Conservation (phyloP, 2,113 vertebrate genomes). For the Pelecanus crispus region DNA sequence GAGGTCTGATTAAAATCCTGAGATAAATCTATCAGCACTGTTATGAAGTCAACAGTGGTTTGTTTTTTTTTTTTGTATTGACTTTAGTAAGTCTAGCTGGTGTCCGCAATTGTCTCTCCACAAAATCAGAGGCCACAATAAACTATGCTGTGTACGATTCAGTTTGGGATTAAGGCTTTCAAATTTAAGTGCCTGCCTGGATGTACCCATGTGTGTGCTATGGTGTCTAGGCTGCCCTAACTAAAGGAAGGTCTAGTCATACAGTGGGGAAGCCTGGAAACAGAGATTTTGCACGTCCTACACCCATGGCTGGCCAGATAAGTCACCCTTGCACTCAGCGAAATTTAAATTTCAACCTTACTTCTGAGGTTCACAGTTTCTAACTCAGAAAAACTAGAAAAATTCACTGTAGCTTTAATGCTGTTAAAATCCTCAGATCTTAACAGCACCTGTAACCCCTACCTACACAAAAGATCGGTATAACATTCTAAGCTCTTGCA, state of each 20-base stretch:
- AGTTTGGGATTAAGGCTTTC: neutral
- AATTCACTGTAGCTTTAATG: neutral
- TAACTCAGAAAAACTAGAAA: neutral
- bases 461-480: neutral
- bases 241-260: neutral
- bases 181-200: neutral
- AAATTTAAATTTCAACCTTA: neutral
- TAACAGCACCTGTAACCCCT: neutral
- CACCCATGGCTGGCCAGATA: neutral
- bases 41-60: neutral
- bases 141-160: neutral
- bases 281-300: neutral
- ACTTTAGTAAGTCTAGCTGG: neutral
- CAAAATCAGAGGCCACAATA: neutral
- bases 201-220: neutral
- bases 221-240: neutral
- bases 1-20: slow-evolving; percentile 50
- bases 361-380: neutral
- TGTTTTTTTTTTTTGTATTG: neutral
- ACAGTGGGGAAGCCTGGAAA: neutral
- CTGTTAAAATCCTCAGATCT: neutral
- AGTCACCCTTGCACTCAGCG: neutral
- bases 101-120: neutral
- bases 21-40: neutral
- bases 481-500: neutral